Evolutionary conservation across 2,113 vertebrate genomes (phyloP).

Genomic region (Cariama cristata): DNA sequence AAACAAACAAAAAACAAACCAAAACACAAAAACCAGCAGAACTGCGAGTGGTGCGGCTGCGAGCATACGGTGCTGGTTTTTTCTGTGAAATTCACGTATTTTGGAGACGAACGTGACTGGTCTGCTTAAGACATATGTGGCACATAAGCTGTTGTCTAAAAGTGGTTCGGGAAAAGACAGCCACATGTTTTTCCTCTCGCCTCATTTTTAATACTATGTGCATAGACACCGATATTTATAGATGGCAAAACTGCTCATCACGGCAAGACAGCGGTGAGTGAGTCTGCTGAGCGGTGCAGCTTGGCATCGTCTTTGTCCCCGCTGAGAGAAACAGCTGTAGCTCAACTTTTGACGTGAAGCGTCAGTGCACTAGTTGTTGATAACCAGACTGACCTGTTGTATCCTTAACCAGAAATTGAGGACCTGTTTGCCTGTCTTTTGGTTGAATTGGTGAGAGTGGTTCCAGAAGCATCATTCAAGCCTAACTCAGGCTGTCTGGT

Average conservation of each 20-base stretch:
- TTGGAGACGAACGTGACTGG: neutral
- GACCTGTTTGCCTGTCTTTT: neutral
- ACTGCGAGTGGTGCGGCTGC: neutral
- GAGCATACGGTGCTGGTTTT: neutral
- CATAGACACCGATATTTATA: neutral
- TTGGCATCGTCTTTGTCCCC: neutral
- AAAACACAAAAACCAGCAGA: neutral
- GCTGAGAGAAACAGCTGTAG: neutral
- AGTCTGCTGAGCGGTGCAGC: neutral
- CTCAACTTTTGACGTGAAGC: neutral
- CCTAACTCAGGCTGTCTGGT: neutral
- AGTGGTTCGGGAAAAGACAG: neutral
- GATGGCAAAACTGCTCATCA: neutral
- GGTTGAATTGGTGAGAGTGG: neutral
- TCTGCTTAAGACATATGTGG: neutral
- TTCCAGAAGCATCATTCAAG: neutral
- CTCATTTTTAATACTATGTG: neutral
- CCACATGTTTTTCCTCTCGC: neutral
- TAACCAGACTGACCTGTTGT: neutral
- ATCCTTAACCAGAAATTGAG: neutral
- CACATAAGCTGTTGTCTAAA: neutral
- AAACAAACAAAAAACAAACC: neutral
- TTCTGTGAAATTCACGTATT: fast-evolving
- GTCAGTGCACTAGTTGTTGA: neutral
- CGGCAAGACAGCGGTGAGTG: neutral